These are phyloP conservation scores for Clupea harengus DNA, from an alignment of 2,113 vertebrate genomes.

Conservation along the genomic window DNA sequence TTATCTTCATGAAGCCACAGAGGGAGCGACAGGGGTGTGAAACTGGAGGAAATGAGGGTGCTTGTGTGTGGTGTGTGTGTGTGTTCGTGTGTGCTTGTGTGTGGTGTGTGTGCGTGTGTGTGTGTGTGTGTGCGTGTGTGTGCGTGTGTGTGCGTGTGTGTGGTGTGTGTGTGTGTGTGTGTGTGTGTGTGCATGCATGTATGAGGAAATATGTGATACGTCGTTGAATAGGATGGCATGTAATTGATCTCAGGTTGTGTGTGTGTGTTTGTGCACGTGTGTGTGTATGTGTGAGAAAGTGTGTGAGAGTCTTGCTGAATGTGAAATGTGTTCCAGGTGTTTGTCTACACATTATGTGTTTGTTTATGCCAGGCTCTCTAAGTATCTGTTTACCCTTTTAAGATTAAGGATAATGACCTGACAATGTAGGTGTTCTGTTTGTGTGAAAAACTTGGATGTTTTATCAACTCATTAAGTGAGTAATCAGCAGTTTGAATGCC, in stretches of 20 bases:
- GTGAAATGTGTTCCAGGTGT: conserved; percentile 10
- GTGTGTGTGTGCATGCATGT: background rate
- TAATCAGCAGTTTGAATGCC: background rate
- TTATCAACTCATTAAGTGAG: background rate
- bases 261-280: background rate
- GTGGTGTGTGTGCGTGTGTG: background rate
- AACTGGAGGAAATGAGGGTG: conserved; percentile 31
- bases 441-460: background rate
- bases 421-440: background rate
- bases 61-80: conserved; percentile 14
- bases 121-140: conserved; percentile 16
- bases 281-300: background rate
- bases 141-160: background rate
- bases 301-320: background rate
- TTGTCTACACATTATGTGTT: background rate
- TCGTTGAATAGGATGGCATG: background rate
- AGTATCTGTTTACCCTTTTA: background rate
- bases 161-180: background rate
- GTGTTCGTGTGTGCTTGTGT: background rate
- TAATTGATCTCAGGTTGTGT: conserved; percentile 32
- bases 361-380: background rate
- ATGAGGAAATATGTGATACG: conserved; percentile 6
- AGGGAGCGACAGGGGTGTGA: conserved; percentile 46
- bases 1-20: conserved; percentile 51
- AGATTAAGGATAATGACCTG: background rate